A percentile compares a stretch with the other conserved stretches of the same genome.
phyloP scores from a whole-genome alignment of 2,797 vertebrate species.

The Rhinogobio ventralis region DNA sequence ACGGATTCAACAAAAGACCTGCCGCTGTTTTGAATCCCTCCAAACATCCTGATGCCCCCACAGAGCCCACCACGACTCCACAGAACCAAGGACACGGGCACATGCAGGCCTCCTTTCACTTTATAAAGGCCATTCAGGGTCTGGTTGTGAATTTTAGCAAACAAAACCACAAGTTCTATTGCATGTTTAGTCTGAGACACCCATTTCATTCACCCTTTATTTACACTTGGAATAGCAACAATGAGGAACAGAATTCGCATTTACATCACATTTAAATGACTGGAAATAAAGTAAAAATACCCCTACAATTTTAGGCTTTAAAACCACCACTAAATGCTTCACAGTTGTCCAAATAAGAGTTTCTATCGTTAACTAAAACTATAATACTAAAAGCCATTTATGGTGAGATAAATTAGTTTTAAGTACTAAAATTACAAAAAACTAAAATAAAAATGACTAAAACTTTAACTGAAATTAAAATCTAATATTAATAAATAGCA shows the following conservation, averaged over 20 bases:
- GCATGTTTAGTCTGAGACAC: constrained; percentile 20
- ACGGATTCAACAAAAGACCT: constrained; percentile 36
- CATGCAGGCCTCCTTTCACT: constrained; percentile 7
- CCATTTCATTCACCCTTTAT: constrained; percentile 27
- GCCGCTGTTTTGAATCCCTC: constrained; percentile 23
- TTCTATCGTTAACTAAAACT: background rate
- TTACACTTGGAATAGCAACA: background rate
- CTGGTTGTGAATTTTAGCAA: constrained; percentile 18
- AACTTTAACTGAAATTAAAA: background rate
- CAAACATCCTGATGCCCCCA: constrained; percentile 43
- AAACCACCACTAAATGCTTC: background rate
- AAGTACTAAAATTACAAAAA: background rate
- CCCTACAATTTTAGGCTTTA: background rate
- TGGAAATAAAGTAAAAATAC: background rate
- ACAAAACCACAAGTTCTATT: constrained; percentile 34
- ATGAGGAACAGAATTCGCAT: background rate
- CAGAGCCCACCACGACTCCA: constrained; percentile 20
- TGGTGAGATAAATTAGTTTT: background rate
- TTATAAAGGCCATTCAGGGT: constrained; percentile 26
- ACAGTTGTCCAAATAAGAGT: background rate
- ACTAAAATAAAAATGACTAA: background rate
- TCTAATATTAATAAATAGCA: background rate
- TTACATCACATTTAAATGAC: background rate
- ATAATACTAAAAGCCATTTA: background rate
- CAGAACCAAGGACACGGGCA: constrained; percentile 17